These are phyloP conservation scores for Aethes cnicana DNA, from an alignment of 2,888 invertebrate genomes.

Conservation along the genomic window DNA sequence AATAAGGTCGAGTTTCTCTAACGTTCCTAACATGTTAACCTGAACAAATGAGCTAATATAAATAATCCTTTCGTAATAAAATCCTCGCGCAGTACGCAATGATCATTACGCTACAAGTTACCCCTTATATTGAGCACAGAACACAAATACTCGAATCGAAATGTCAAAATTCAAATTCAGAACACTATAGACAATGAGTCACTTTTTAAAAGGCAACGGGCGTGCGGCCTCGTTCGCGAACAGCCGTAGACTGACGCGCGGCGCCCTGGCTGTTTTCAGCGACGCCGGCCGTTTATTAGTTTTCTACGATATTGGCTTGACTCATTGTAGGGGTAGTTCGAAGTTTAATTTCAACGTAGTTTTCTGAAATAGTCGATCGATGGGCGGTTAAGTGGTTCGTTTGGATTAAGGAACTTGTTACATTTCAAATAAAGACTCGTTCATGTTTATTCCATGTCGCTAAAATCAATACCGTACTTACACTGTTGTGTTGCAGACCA, in stretches of 20 bases:
- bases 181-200: conserved; percentile 41
- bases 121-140: conserved; percentile 4
- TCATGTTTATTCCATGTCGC: no score
- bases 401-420: no score
- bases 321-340: conserved; percentile 17
- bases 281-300: conserved; percentile 29
- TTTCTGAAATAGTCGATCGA: no score
- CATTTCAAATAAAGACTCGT: no score
- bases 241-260: conserved; percentile 47
- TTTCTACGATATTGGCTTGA: conserved; percentile 25
- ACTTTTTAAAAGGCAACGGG: conserved; percentile 36
- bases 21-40: background rate
- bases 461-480: no score
- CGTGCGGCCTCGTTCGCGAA: conserved; percentile 45
- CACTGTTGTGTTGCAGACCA: no score
- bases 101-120: conserved; percentile 12
- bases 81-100: background rate
- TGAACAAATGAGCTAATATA: background rate
- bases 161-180: conserved; percentile 40
- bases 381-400: no score
- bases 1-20: background rate
- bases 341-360: background rate
- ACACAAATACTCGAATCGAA: conserved; percentile 34
- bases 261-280: conserved; percentile 47
- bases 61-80: background rate